Conservation (phyloP, 1,140 invertebrate species). For the Babylonia areolata region DNA sequence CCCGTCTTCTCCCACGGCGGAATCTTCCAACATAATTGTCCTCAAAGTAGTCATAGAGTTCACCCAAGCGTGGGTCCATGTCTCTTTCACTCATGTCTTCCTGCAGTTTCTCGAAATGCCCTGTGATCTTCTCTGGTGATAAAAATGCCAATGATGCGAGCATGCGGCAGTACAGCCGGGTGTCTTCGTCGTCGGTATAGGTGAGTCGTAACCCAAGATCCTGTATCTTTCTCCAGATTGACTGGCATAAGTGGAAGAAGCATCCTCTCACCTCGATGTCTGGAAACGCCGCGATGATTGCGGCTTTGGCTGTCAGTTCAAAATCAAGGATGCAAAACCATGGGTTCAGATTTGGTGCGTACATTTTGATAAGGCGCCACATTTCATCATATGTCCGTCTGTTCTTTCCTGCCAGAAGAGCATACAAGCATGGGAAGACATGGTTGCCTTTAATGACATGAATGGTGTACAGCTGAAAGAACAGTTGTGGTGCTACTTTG, state of each 20-base stretch:
- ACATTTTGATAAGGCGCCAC: conserved; percentile 14
- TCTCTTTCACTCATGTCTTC: conserved; percentile 12
- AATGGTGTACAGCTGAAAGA: conserved; percentile 12
- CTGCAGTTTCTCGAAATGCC: conserved; percentile 16
- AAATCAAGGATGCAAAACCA: conserved; percentile 8
- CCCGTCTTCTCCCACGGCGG: conserved; percentile 19
- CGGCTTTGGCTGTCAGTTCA: neutral
- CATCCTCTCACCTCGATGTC: neutral
- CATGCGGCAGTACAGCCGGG: conserved; percentile 24
- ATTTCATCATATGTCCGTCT: neutral
- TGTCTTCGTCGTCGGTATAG: conserved; percentile 27
- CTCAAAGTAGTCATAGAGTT: conserved; percentile 14
- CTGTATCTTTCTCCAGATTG: neutral
- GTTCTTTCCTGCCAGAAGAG: neutral
- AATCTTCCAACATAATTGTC: conserved; percentile 18
- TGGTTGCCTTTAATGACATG: conserved; percentile 5
- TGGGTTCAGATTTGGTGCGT: conserved; percentile 11
- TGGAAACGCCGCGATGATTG: too few species aligned
- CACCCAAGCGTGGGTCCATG: conserved; percentile 27
- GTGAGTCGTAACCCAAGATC: conserved; percentile 6
- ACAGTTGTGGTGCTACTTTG: neutral
- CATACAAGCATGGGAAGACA: neutral
- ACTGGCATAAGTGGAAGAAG: too few species aligned
- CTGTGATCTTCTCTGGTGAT: conserved; percentile 16
- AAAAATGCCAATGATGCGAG: neutral